Base-by-base conservation (phyloP, 2,797 vertebrate genomes). In the Hippocampus kuda region DNA sequence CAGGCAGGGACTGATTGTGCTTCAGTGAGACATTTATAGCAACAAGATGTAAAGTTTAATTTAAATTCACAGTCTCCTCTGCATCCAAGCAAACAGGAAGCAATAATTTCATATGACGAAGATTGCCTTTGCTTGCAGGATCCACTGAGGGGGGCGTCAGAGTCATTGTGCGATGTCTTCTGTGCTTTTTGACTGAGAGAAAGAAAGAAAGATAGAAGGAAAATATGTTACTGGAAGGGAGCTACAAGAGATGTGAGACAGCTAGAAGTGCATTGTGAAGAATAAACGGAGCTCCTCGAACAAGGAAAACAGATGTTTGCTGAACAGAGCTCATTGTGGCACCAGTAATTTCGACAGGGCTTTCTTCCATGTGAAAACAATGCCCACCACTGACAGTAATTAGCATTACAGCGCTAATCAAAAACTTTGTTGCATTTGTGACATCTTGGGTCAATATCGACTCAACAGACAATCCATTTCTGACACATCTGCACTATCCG, bases 201-300 rank as follows among this genome's bases (percentile, higher is more conserved):
- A 64, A 64, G 22, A 44, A 64, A 59, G 56, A 6, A 15, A 57
- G 34, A 38, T 1, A 38, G 3, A 44, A 64, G 30, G 26, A 15
- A 15, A 27, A 15, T 12, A 26, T 10, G 26, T 13, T n/a, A 24
- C 12, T 26, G 62, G 24, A 46, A 8, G 41, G n/a, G 22, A 64
- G 41, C 62, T 41, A 64, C 44, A 46, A 9, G 41, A 46, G 62
- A 64, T 44, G 20, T 26, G 5, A 42, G 18, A 42, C 20, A 15
- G n/a, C n/a, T 12, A 12, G 20, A 63, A 64, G 62, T 46, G 62
- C 62, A 64, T 46, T 24, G 62, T 24, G n/a, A 64, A 64, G 41
- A 44, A 64, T n/a, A 64, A 64, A 44, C 26, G 62, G 41, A 64
- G 59, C 7, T 22, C 59, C 30, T 61, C 16, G 7, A 61, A n/a